Evolutionary conservation across 1,140 invertebrate species (phyloP), one percentile per base, ranked within the genome.

Genomic region (Stratiolaelaps scimitus): DNA sequence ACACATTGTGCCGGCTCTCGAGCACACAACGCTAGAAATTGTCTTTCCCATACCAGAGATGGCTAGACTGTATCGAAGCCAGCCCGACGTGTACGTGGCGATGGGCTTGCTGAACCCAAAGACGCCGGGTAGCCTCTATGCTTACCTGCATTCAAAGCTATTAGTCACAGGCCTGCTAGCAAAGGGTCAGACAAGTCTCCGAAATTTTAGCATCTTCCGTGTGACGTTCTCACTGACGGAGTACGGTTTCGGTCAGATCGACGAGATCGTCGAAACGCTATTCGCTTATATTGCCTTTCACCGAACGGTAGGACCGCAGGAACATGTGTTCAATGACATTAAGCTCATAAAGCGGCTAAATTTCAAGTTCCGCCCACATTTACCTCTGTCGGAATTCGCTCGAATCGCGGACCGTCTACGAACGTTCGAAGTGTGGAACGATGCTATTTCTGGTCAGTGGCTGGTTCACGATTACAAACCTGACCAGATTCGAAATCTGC

Each of bases 211-310:
- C 17, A 60, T 60, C 34, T 60, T 60, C 10, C 34, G 26, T 15
- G 34, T 60, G 6, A 34, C 26, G 26, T 26, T 60, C 34, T 34
- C 26, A 29, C 53, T 60, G 13, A 60, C 26, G 2, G 53, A 60
- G 17, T 34, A 29, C 23, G 53, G 53, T 26, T 60, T 60, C 23
- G 15, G 34, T 17, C 26, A 26, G 6, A 5, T 60, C 15, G 53
- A 60, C 53, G 53, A 60, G 23, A 34, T 60, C 4, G 34, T 60
- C 23, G 53, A 60, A 34, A 29, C 53, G 15, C 26, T 60, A 20
- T 60, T 60, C 23, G 53, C 53, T 6, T 60, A 60, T 10, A 60
- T 60, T 15, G 34, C 26, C 23, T 60, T 60, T 34, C 53, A 60
- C 10, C n/a, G 26, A 26, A 34, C n/a, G 20, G 20, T 60, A 15